Evolutionary conservation across 2,113 vertebrate genomes (phyloP), one percentile per base, ranked within the genome.

Genomic region (Herpetotheres cachinnans): DNA sequence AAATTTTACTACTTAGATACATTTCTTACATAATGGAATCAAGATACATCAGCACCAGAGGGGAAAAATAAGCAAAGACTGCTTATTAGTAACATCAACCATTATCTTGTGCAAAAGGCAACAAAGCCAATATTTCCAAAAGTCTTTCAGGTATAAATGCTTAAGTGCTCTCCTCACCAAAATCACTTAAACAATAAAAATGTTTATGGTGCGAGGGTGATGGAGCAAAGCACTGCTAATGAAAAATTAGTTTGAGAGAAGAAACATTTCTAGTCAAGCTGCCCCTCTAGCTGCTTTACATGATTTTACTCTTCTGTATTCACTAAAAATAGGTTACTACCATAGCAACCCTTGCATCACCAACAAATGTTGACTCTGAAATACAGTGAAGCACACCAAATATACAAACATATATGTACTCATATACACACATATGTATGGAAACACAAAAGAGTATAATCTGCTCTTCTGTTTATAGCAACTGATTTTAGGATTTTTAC

Each of bases 301-400:
- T 87, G 62, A 88, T 89, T 93, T 77, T 94, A 94, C 80, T 95
- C 74, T 95, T 85, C 83, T 56, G 65, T 89, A 85, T 78, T 82
- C 89, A 86, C 95, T 97, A 97, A 97, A 97, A 98, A 97, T 96
- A 98, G 95, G 91, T 97, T 97, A 97, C 94, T 96, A 67, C 96
- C 96, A 96, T 95, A 98, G 95, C 94, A 98, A 98, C 96, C 85
- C 90, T 95, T 96, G 84, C 91, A 97, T 98, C 95, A 94, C 59
- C 95, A 96, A 95, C 82, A 96, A 95, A 95, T 46, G 70, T 84
- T 90, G 92, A 89, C 70, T 90, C 67, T 44, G 40, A 97, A 90
- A 81, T 65, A 90, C 55, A 83, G 82, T 6, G 82, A 94, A 90
- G 70, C 46, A 46, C 49, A 52, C 7, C 1, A 2, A 97, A 50